These are phyloP conservation scores for Nipponia nippon DNA, from an alignment of 2,113 vertebrate species.

Conservation along the genomic window DNA sequence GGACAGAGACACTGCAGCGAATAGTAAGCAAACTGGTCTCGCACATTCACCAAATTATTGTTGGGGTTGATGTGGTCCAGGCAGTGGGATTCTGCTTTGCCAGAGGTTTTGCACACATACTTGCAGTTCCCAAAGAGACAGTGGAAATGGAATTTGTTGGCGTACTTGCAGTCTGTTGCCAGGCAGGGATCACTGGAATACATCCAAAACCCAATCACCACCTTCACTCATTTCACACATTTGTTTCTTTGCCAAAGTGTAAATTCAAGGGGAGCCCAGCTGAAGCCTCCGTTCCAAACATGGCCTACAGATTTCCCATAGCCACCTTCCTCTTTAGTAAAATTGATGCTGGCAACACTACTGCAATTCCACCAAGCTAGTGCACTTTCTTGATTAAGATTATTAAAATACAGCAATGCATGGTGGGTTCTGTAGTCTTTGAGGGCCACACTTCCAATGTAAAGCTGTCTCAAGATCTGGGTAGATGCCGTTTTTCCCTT, in stretches of 20 bases:
- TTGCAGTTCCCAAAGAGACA: conserved; percentile 99
- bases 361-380: conserved; percentile 35
- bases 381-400: not conserved
- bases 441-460: not conserved
- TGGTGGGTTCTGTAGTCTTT: conserved; percentile 55
- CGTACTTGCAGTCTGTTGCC: conserved; percentile 97
- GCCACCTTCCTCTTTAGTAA: not conserved
- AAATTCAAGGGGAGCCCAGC: conserved; percentile 39
- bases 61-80: conserved; percentile 99
- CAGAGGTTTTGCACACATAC: conserved; percentile 98
- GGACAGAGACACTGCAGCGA: conserved; percentile 98
- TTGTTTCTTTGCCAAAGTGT: conserved; percentile 48
- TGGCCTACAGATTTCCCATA: conserved; percentile 8
- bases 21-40: conserved; percentile 98
- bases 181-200: conserved; percentile 91
- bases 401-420: conserved; percentile 43
- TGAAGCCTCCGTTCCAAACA: conserved; percentile 20
- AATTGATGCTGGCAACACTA: not conserved
- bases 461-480: not conserved
- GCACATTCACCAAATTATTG: conserved; percentile 94
- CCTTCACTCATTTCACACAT: conserved; percentile 45
- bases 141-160: conserved; percentile 99
- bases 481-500: not conserved
- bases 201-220: conserved; percentile 62
- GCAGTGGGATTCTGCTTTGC: conserved; percentile 98